Evolutionary conservation across 2,888 invertebrate genomes (phyloP), one percentile per base, ranked within the genome.

Genomic region (Yponomeuta cagnagella): DNA sequence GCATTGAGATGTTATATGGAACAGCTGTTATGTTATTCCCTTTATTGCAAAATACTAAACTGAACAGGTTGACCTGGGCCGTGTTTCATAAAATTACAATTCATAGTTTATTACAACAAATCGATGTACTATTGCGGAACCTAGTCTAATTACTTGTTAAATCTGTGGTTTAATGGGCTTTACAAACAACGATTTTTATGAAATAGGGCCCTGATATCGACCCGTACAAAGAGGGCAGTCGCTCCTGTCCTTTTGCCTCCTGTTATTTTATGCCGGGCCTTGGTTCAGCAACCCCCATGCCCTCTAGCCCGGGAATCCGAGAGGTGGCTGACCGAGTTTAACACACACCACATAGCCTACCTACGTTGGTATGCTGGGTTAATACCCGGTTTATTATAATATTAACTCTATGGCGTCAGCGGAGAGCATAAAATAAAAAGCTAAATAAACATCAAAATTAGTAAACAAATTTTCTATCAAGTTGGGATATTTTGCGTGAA

Each of bases 261-360:
- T 30, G 33, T 65, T 33, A 65, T 30, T 33, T 10, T 10, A 64
- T 3, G 30, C 65, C 65, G 8, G 31, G 31, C 33, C 30, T 33
- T 30, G 30, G 31, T 65, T 43, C 68, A 48, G 23, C 48, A 43
- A 69, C 63, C 69, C 58, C 58, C 12, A 15, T n/a, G 30, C n/a
- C 37, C 63, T 63, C 43, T 63, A 33, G 63, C 70, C 63, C 70
- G 70, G 69, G 69, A 31, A 48, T 52, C 10, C 70, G 63, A n/a
- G 70, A 63, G 70, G 63, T 63, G 63, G 37, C 63, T 70, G 63
- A 58, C 37, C 63, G 63, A 67, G 10, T 67, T 67, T 33, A 37
- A n/a, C 12, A 67, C 33, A 15, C 48, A 68, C 10, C 37, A 66
- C 37, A 66, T 43, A 66, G 10, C 65, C 65, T 58, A 58, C 52